phyloP scores from a whole-genome alignment of 1,140 invertebrate species.

The Tachypleus tridentatus region DNA sequence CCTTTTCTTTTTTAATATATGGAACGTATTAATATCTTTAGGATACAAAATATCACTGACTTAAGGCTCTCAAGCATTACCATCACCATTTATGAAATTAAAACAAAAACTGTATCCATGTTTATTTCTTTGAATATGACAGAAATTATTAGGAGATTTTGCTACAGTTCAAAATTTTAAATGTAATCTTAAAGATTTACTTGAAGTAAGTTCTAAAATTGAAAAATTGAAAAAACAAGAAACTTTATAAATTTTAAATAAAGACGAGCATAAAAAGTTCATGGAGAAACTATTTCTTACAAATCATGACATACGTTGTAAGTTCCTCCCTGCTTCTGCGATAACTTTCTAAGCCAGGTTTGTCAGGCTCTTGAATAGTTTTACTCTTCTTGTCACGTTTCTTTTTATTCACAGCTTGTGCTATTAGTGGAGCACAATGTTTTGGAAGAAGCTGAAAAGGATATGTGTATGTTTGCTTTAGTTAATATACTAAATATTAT shows the following conservation, averaged over 20 bases:
- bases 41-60: too few relatives aligned
- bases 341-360: slow-evolving; percentile 87
- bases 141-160: too few relatives aligned
- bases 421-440: slow-evolving; percentile 80
- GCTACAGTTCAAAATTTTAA: too few relatives aligned
- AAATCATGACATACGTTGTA: slow-evolving; percentile 51
- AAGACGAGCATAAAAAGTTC: background rate
- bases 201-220: too few relatives aligned
- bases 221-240: slow-evolving; percentile 3
- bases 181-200: too few relatives aligned
- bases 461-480: slow-evolving; percentile 1
- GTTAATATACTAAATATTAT: too few relatives aligned
- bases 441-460: slow-evolving; percentile 63
- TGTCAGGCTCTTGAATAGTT: slow-evolving; percentile 68
- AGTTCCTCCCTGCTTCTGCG: slow-evolving; percentile 90
- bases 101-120: too few relatives aligned
- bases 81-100: too few relatives aligned
- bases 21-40: too few relatives aligned
- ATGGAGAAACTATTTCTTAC: background rate
- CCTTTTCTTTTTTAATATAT: too few relatives aligned
- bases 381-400: slow-evolving; percentile 70
- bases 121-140: too few relatives aligned
- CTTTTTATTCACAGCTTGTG: slow-evolving; percentile 73
- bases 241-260: background rate
- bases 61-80: too few relatives aligned